These are phyloP conservation scores for Argynnis bischoffii DNA, from an alignment of 2,888 invertebrate species.

Conservation along the genomic window DNA sequence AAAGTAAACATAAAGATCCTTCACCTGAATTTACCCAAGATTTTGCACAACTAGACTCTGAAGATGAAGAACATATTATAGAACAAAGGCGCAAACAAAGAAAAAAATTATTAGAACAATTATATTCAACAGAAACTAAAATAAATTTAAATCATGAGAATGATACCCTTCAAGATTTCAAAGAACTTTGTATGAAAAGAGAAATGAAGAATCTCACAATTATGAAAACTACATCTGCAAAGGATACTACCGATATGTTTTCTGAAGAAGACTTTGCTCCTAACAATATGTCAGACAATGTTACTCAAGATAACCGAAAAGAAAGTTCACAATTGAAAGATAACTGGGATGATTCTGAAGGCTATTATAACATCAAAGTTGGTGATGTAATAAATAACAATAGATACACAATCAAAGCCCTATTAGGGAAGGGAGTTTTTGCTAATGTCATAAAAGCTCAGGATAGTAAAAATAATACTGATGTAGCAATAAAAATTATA, in stretches of 20 bases:
- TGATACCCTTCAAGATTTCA: conserved; percentile 39
- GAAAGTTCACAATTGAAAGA: conserved; percentile 95
- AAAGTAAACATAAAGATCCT: conserved; percentile 40
- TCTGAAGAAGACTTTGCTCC: conserved; percentile 93
- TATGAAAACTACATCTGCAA: conserved; percentile 56
- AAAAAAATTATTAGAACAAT: conserved; percentile 89
- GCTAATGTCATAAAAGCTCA: conserved; percentile 97
- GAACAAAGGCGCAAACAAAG: conserved; percentile 92
- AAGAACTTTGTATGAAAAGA: conserved; percentile 44
- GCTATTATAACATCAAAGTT: conserved; percentile 96
- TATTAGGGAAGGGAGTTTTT: conserved; percentile 99
- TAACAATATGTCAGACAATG: conserved; percentile 68
- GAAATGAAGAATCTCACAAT: conserved; percentile 13
- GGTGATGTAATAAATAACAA: conserved; percentile 91
- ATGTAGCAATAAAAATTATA: conserved; percentile 99
- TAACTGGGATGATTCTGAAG: conserved; percentile 99
- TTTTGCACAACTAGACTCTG: conserved; percentile 84
- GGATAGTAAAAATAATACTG: conserved; percentile 90
- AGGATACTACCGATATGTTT: conserved; percentile 92
- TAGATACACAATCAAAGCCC: conserved; percentile 96
- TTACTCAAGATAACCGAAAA: conserved; percentile 62
- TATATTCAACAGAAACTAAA: conserved; percentile 39
- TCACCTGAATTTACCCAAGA: conserved; percentile 83
- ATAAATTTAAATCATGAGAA: conserved; percentile 33
- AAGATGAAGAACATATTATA: conserved; percentile 96